Percentiles rank a stretch among this genome's conserved stretches.
phyloP scores from a whole-genome alignment of 1,140 invertebrate genomes.

The Zelostemma sp. region DNA sequence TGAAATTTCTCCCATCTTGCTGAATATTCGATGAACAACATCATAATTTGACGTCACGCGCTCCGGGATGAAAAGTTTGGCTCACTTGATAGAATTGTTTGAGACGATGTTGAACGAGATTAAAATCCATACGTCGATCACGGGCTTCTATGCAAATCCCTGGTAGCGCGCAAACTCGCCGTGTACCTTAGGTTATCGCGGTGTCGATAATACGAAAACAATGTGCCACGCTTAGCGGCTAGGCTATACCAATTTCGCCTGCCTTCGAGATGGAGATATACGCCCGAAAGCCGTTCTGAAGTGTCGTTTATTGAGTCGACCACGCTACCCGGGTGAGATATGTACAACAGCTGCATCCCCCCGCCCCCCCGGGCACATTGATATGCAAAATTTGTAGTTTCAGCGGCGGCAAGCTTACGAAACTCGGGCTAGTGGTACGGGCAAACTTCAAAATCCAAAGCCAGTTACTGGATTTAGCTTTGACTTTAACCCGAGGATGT shows the following conservation, averaged over 20 bases:
- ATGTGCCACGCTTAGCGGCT: conserved; percentile 9
- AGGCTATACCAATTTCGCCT: conserved; percentile 7
- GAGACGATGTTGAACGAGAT: conserved; percentile 8
- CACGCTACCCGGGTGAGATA: conserved; percentile 6
- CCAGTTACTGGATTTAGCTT: conserved; percentile 26
- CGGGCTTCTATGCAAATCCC: conserved; percentile 6
- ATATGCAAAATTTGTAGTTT: conserved; percentile 38
- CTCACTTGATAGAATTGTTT: conserved; percentile 12
- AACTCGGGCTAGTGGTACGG: conserved; percentile 1
- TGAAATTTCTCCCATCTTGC: not conserved
- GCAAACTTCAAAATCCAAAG: conserved; percentile 31
- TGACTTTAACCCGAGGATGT: conserved; percentile 14
- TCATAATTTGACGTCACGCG: not conserved
- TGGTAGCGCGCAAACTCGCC: not conserved
- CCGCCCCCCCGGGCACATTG: conserved; percentile 23
- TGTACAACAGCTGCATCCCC: conserved; percentile 21
- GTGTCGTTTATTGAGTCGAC: conserved; percentile 31
- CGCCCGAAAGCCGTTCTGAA: conserved; percentile 5
- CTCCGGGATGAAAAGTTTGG: conserved; percentile 3
- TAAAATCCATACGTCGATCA: conserved; percentile 12
- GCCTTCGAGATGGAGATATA: conserved; percentile 7
- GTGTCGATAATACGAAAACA: conserved; percentile 8
- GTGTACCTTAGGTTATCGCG: conserved; percentile 2
- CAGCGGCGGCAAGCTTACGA: conserved; percentile 16
- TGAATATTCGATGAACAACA: conserved; percentile 13